Percentiles rank a stretch among this genome's conserved stretches.
Conservation (phyloP, 2,888 invertebrate genomes). For the Heliconius ismenius region DNA sequence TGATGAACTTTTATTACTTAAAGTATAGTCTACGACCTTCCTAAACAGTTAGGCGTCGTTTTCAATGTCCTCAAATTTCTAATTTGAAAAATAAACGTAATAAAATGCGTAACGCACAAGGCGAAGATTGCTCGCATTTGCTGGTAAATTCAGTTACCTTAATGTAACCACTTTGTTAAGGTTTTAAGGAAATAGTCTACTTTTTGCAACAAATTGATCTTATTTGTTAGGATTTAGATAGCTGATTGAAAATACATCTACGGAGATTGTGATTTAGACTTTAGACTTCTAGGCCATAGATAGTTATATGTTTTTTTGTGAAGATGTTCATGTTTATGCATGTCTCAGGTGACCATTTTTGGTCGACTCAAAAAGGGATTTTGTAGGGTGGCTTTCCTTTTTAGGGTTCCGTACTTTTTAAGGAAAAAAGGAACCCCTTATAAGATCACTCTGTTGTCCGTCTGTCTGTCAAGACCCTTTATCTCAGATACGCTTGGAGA, state of each 20-base stretch:
- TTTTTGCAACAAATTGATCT: slow-evolving; percentile 28
- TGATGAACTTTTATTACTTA: too few relatives aligned
- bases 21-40: not conserved
- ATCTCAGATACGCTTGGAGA: too few relatives aligned
- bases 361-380: not conserved
- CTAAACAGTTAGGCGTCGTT: not conserved
- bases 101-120: slow-evolving; percentile 34
- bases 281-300: not conserved
- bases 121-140: slow-evolving; percentile 30
- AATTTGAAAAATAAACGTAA: slow-evolving; percentile 37
- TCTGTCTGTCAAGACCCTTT: too few relatives aligned
- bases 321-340: too few relatives aligned
- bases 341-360: too few relatives aligned
- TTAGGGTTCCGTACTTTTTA: too few relatives aligned
- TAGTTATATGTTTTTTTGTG: not conserved
- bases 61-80: not conserved
- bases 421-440: too few relatives aligned
- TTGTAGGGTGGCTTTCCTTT: too few relatives aligned
- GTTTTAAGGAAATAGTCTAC: slow-evolving; percentile 22
- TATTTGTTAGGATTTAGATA: slow-evolving; percentile 31
- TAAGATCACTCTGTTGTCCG: too few relatives aligned
- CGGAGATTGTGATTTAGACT: too few relatives aligned
- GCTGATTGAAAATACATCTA: slow-evolving; percentile 17
- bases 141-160: slow-evolving; percentile 38
- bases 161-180: slow-evolving; percentile 37